phyloP scores from a whole-genome alignment of 2,888 invertebrate genomes.

The Dynastes grantii region DNA sequence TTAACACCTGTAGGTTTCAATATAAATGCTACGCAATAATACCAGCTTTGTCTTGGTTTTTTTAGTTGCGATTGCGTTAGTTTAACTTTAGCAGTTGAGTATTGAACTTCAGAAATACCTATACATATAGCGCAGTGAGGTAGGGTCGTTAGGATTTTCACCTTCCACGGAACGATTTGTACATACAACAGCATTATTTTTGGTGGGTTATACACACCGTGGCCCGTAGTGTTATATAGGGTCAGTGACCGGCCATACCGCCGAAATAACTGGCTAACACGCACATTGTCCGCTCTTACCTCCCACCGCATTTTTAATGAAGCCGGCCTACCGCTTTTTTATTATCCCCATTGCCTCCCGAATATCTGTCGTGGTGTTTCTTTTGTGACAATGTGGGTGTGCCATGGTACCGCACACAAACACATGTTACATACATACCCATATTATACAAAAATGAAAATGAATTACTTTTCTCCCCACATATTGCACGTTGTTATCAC shows the following conservation, averaged over 20 bases:
- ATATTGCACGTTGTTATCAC: constrained; percentile 30
- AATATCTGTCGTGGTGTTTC: constrained; percentile 47
- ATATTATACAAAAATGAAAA: neutral
- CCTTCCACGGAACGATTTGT: constrained; percentile 18
- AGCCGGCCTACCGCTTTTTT: constrained; percentile 56
- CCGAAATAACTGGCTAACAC: constrained; percentile 65
- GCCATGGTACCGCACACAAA: constrained; percentile 37
- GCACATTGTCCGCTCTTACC: constrained; percentile 59
- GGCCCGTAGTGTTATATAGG: constrained; percentile 50
- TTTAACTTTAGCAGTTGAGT: neutral
- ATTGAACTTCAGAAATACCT: constrained; percentile 19
- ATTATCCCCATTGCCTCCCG: constrained; percentile 50
- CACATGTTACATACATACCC: neutral
- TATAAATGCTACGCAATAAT: no score
- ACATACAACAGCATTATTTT: constrained; percentile 16
- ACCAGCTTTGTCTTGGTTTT: no score
- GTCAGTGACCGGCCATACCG: constrained; percentile 67
- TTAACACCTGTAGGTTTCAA: no score
- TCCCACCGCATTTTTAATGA: constrained; percentile 60
- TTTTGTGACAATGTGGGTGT: constrained; percentile 49
- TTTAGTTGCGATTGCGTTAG: neutral
- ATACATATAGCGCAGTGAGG: constrained; percentile 18
- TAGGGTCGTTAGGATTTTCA: constrained; percentile 35
- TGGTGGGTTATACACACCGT: constrained; percentile 34
- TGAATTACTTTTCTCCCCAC: neutral